These are phyloP conservation scores for Drosophila ohnishii DNA, from an alignment of 1,140 invertebrate species.

Conservation along the genomic window DNA sequence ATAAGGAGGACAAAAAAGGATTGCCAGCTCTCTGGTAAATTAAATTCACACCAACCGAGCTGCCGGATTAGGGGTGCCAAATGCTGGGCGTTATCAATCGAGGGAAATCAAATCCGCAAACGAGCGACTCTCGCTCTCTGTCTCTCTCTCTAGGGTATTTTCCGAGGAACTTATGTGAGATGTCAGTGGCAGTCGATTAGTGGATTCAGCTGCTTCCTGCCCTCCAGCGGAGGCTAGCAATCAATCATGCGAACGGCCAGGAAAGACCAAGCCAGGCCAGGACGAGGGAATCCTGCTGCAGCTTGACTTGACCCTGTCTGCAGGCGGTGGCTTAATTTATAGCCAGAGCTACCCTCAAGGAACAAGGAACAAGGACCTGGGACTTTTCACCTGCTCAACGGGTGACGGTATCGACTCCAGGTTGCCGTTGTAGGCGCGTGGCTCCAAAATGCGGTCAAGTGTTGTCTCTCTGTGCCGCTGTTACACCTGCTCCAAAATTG, in stretches of 20 bases:
- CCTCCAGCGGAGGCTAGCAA: conserved; percentile 55
- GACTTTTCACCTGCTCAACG: conserved; percentile 73
- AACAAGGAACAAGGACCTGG: conserved; percentile 72
- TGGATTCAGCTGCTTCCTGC: conserved; percentile 76
- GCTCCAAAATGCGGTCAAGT: conserved; percentile 81
- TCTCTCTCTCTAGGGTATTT: conserved; percentile 4
- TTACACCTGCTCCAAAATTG: conserved; percentile 79
- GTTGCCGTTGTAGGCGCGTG: conserved; percentile 70
- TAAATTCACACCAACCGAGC: conserved; percentile 74
- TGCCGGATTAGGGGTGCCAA: conserved; percentile 67
- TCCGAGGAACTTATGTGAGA: conserved; percentile 55
- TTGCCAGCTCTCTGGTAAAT: conserved; percentile 76
- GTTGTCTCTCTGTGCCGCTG: conserved; percentile 52
- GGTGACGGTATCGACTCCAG: conserved; percentile 27
- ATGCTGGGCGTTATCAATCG: conserved; percentile 51
- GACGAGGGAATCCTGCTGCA: conserved; percentile 52
- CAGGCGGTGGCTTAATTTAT: conserved; percentile 78
- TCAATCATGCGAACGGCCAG: conserved; percentile 64
- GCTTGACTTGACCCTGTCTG: conserved; percentile 56
- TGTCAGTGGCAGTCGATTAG: conserved; percentile 53
- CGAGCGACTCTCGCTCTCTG: conserved; percentile 30
- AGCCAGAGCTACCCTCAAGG: conserved; percentile 65
- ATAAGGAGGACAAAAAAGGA: conserved; percentile 69
- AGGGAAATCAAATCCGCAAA: conserved; percentile 75
- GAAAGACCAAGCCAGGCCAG: conserved; percentile 4